These are phyloP conservation scores for Palythoa grandis DNA, from an alignment of 92 coral and sea anemone genomes.

Conservation along the genomic window DNA sequence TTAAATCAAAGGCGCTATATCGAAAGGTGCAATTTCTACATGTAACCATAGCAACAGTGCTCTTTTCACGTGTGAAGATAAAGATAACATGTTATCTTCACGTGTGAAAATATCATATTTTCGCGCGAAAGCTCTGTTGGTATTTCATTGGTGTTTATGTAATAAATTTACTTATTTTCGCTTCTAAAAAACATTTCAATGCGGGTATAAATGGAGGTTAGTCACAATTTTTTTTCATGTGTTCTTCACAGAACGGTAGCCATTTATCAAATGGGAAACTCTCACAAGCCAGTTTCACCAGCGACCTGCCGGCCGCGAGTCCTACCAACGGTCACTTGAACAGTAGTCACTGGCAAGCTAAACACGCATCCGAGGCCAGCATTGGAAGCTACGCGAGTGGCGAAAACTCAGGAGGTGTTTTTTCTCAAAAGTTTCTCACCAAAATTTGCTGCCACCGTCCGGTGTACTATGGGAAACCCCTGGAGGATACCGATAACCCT, in stretches of 20 bases:
- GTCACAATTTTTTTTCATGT: background rate
- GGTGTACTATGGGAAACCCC: constrained; percentile 70
- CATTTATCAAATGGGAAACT: constrained; percentile 13
- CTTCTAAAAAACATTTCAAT: no score
- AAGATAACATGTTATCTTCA: no score
- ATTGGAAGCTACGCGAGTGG: constrained; percentile 18
- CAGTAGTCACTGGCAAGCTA: background rate
- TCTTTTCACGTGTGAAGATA: no score
- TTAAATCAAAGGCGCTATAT: no score
- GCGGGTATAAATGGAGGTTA: no score
- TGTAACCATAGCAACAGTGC: no score
- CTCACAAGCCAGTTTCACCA: background rate
- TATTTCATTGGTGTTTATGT: no score
- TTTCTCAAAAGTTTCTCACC: constrained; percentile 26
- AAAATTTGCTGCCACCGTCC: constrained; percentile 61
- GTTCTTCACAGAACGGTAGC: constrained; percentile 22
- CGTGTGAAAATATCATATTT: no score
- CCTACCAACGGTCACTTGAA: background rate
- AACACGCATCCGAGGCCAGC: constrained; percentile 19
- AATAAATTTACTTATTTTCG: no score
- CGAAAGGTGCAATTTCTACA: no score
- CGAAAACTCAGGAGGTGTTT: background rate
- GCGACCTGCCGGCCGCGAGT: background rate
- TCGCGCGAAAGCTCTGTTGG: no score
- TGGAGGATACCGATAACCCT: constrained; percentile 58